phyloP scores from a whole-genome alignment of 2,113 vertebrate genomes.

The Cygnus buccinator region DNA sequence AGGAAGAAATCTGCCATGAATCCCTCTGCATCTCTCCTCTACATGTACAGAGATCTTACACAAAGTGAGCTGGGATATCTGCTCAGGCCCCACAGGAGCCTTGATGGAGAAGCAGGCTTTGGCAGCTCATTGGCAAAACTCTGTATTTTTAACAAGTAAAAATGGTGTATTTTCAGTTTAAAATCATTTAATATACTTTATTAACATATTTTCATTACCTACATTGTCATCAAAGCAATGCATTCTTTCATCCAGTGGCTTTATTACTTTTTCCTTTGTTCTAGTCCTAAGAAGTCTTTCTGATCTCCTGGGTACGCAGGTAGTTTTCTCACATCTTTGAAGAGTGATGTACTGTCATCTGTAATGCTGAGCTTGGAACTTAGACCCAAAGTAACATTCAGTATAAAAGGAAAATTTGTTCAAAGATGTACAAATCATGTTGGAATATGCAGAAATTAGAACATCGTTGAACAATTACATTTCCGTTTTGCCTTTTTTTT shows the following conservation, averaged over 20 bases:
- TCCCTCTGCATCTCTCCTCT: background rate
- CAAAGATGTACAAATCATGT: background rate
- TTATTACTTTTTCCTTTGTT: background rate
- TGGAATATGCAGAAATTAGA: background rate
- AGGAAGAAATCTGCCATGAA: background rate
- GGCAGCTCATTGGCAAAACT: background rate
- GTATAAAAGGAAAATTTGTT: background rate
- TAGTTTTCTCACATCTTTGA: background rate
- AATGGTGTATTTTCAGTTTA: background rate
- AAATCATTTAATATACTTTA: background rate
- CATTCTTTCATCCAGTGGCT: background rate
- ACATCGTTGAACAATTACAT: background rate
- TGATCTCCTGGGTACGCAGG: background rate
- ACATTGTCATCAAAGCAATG: background rate
- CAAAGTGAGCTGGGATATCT: background rate
- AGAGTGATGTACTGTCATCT: background rate
- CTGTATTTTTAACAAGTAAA: background rate
- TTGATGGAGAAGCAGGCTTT: background rate
- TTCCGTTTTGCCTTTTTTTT: background rate
- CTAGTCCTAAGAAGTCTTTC: background rate
- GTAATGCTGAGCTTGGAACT: background rate
- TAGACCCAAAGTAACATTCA: background rate
- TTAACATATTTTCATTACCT: background rate
- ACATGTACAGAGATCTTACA: background rate
- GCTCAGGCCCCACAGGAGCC: background rate